These are phyloP conservation scores for Lanistes nyassanus DNA, from an alignment of 1,140 invertebrate species.

Conservation along the genomic window DNA sequence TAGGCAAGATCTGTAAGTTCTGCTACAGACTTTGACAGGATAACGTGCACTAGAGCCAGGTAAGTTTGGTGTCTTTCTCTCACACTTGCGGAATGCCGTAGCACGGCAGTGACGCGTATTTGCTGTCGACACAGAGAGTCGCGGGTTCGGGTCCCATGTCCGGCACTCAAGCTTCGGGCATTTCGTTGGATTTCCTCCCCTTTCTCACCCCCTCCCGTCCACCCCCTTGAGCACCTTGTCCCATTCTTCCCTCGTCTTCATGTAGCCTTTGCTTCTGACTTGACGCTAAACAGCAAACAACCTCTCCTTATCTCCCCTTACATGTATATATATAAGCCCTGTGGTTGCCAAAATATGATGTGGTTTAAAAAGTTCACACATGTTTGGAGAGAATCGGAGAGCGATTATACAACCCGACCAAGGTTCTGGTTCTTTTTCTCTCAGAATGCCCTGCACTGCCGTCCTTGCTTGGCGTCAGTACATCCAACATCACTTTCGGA, in stretches of 20 bases:
- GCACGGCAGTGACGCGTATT: too few relatives aligned
- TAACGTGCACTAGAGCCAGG: too few relatives aligned
- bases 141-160: too few relatives aligned
- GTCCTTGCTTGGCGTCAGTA: constrained; percentile 13
- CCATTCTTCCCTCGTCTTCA: background rate
- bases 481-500: constrained; percentile 15
- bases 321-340: background rate
- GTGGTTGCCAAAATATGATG: background rate
- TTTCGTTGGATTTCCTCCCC: background rate
- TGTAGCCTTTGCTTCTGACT: too few relatives aligned
- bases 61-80: background rate
- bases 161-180: background rate
- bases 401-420: background rate
- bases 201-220: background rate
- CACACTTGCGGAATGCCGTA: background rate
- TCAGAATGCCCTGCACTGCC: constrained; percentile 19
- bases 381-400: background rate
- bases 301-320: background rate
- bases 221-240: background rate
- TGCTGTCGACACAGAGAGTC: too few relatives aligned
- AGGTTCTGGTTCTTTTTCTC: background rate
- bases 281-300: background rate
- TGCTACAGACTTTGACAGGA: too few relatives aligned
- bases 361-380: background rate
- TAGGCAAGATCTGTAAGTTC: too few relatives aligned